Percentiles rank a stretch among this genome's conserved stretches.
Evolutionary conservation across 2,797 vertebrate species (phyloP).

Genomic region (Pseudochromis fuscus): DNA sequence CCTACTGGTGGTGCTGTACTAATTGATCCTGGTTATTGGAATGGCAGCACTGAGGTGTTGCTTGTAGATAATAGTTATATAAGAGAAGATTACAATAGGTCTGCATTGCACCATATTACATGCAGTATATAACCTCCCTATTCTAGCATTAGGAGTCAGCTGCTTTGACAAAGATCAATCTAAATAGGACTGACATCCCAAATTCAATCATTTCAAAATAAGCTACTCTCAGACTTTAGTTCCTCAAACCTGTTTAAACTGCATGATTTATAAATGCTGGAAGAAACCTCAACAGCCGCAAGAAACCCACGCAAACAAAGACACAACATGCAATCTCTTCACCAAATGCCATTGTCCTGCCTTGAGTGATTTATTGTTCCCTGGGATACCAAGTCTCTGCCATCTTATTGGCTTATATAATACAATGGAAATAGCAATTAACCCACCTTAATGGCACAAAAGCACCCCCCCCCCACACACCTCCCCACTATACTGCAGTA

Average conservation of each 20-base stretch:
- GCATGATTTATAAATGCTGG: constrained; percentile 6
- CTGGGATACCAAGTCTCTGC: not conserved
- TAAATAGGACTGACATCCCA: not conserved
- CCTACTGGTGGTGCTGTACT: not conserved
- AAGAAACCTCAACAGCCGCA: not conserved
- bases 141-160: not conserved
- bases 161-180: not conserved
- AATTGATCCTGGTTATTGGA: not conserved
- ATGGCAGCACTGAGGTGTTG: not conserved
- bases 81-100: too few relatives aligned
- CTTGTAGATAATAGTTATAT: too few relatives aligned
- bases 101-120: not conserved
- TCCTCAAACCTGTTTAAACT: not conserved
- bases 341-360: constrained; percentile 16
- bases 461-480: not conserved
- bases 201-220: too few relatives aligned
- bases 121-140: not conserved
- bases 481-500: not conserved
- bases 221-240: not conserved
- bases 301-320: not conserved
- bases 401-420: constrained; percentile 7
- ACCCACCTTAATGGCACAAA: not conserved
- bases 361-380: not conserved
- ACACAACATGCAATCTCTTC: constrained; percentile 1
- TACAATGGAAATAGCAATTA: not conserved